A percentile compares a stretch with the other conserved stretches of the same genome.
phyloP scores from a whole-genome alignment of 2,113 vertebrate genomes.

The Dissostichus mawsoni region DNA sequence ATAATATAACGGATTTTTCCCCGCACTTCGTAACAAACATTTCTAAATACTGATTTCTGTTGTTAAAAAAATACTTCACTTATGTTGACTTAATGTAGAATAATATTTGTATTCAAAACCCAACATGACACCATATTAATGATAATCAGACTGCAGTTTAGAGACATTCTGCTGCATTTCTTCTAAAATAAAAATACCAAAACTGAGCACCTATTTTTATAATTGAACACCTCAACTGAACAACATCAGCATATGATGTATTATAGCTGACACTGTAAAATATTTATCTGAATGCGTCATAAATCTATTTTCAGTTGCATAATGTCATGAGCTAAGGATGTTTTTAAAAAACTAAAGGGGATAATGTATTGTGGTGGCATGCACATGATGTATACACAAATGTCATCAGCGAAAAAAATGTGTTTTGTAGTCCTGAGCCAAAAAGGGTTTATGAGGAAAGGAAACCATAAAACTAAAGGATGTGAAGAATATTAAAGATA shows the following conservation, averaged over 20 bases:
- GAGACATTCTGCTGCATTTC: neutral
- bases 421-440: neutral
- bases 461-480: neutral
- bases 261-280: neutral
- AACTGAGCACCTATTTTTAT: too few species aligned
- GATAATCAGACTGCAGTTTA: neutral
- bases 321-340: neutral
- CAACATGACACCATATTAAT: neutral
- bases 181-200: too few species aligned
- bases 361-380: neutral
- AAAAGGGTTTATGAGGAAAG: neutral
- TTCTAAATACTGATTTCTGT: neutral
- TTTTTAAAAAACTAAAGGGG: neutral
- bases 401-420: neutral
- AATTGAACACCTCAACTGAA: too few species aligned
- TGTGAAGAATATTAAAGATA: neutral
- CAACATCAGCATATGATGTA: too few species aligned
- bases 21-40: neutral
- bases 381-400: neutral
- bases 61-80: neutral
- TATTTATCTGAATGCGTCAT: neutral
- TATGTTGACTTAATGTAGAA: neutral
- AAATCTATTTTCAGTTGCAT: neutral
- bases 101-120: neutral
- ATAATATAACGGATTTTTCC: neutral